phyloP scores from a whole-genome alignment of 2,888 invertebrate genomes.

The Diarsia rubi region DNA sequence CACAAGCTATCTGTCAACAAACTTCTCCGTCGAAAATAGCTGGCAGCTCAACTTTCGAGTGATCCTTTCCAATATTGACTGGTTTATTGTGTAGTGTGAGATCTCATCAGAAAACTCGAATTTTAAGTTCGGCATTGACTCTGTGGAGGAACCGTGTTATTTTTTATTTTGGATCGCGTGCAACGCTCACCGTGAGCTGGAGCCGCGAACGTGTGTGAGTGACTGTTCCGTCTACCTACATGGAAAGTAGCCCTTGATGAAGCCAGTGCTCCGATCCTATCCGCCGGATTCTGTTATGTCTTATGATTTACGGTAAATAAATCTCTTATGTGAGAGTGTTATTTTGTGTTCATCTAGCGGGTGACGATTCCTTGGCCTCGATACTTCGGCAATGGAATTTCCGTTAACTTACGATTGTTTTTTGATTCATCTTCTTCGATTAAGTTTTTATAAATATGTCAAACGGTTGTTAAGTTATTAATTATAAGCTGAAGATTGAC shows the following conservation, averaged over 20 bases:
- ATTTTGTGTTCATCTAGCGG: slow-evolving; percentile 78
- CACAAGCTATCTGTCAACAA: slow-evolving; percentile 89
- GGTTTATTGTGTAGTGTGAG: slow-evolving; percentile 84
- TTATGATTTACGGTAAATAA: slow-evolving; percentile 85
- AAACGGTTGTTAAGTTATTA: slow-evolving; percentile 31
- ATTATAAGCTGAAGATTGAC: slow-evolving; percentile 30
- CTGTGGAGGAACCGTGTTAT: slow-evolving; percentile 88
- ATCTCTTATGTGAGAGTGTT: slow-evolving; percentile 72
- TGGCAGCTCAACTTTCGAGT: slow-evolving; percentile 81
- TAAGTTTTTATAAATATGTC: slow-evolving; percentile 43
- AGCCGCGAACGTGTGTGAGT: slow-evolving; percentile 87
- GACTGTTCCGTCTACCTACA: slow-evolving; percentile 87
- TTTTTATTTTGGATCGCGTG: slow-evolving; percentile 90
- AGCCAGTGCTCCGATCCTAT: slow-evolving; percentile 79
- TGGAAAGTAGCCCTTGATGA: slow-evolving; percentile 87
- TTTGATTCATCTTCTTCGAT: slow-evolving; percentile 67
- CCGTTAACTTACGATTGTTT: slow-evolving; percentile 79
- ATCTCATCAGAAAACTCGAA: slow-evolving; percentile 78
- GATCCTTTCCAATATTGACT: slow-evolving; percentile 84
- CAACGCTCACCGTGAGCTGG: slow-evolving; percentile 84
- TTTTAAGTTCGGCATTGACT: slow-evolving; percentile 80
- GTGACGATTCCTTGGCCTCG: slow-evolving; percentile 86
- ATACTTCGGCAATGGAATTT: slow-evolving; percentile 77
- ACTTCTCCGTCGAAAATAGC: slow-evolving; percentile 86
- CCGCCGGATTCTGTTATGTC: slow-evolving; percentile 83